Conservation (phyloP, 2,113 vertebrate genomes). For the Halichoeres trimaculatus region DNA sequence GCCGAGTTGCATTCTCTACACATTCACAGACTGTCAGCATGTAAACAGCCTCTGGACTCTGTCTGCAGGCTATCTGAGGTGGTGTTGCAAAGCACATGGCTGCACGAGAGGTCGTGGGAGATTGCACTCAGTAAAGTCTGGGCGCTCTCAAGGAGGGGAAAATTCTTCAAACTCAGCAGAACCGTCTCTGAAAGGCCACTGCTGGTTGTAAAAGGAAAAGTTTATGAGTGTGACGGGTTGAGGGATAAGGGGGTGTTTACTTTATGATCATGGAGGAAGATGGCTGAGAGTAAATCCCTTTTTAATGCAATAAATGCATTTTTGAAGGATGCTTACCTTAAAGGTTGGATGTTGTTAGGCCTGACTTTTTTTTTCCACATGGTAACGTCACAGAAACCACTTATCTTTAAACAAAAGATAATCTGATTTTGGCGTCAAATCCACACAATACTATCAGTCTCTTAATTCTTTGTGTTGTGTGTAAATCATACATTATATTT, state of each 20-base stretch:
- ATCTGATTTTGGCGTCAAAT: too few relatives aligned
- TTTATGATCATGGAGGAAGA: conserved; percentile 34
- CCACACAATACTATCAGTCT: too few relatives aligned
- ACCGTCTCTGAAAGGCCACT: conserved; percentile 65
- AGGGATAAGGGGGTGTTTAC: conserved; percentile 61
- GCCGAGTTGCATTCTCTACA: conserved; percentile 42
- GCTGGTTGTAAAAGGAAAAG: conserved; percentile 68
- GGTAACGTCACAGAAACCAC: too few relatives aligned
- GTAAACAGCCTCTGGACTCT: conserved; percentile 72
- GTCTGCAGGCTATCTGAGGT: conserved; percentile 48
- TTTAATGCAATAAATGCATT: neutral
- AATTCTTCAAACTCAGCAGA: conserved; percentile 77
- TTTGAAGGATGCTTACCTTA: too few relatives aligned
- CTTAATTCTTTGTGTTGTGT: too few relatives aligned
- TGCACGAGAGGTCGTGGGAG: conserved; percentile 59
- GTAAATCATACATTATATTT: too few relatives aligned
- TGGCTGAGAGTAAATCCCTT: conserved; percentile 6
- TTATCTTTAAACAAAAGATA: too few relatives aligned
- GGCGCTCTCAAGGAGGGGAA: conserved; percentile 61
- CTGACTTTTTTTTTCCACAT: too few relatives aligned
- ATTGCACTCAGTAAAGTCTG: conserved; percentile 65
- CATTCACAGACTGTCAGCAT: conserved; percentile 65
- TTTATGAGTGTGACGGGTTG: conserved; percentile 68
- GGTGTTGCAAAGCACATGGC: conserved; percentile 60
- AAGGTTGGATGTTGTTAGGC: too few relatives aligned